Percentiles rank a stretch among this genome's conserved stretches.
Evolutionary conservation across 1,140 invertebrate species (phyloP).

Genomic region (Neotoxoptera formosana): DNA sequence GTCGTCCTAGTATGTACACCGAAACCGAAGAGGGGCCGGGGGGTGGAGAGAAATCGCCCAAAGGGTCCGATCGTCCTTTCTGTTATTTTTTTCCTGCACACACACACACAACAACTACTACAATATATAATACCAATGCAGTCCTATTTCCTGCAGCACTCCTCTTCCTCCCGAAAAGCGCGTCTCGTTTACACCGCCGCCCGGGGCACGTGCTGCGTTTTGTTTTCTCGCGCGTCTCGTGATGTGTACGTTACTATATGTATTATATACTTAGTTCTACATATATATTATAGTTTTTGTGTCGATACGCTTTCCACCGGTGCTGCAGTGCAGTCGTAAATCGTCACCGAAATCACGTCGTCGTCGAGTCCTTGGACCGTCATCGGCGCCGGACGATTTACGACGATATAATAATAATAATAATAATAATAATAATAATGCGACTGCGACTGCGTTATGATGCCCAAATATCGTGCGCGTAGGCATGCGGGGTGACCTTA

Average conservation of each 20-base stretch:
- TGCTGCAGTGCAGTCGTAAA: background rate
- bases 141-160: background rate
- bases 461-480: background rate
- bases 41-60: background rate
- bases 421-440: too few species aligned
- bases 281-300: background rate
- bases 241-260: too few species aligned
- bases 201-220: background rate
- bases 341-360: background rate
- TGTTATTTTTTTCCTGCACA: background rate
- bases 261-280: background rate
- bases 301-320: background rate
- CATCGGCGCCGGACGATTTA: conserved; percentile 6
- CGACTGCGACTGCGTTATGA: too few species aligned
- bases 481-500: background rate
- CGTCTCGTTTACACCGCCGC: background rate
- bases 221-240: background rate
- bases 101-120: background rate
- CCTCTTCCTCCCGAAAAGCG: background rate
- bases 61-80: background rate
- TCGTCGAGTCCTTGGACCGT: conserved; percentile 15
- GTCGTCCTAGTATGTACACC: background rate
- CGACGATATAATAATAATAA: background rate
- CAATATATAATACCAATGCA: too few species aligned
- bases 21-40: background rate